Percentiles rank a stretch among this genome's conserved stretches.
phyloP scores from a whole-genome alignment of 2,797 vertebrate genomes.

The Anguilla pacifica region DNA sequence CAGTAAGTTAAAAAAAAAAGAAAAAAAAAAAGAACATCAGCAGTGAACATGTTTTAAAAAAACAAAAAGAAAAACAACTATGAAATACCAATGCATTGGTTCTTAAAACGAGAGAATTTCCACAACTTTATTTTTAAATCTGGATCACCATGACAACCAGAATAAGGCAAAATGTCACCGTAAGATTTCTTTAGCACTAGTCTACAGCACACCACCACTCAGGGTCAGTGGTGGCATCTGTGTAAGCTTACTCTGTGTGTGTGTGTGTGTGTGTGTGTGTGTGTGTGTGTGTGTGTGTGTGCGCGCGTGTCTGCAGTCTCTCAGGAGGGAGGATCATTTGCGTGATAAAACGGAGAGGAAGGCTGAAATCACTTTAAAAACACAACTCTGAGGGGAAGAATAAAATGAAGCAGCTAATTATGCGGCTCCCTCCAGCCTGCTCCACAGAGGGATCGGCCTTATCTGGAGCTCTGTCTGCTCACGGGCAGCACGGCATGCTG shows the following conservation, averaged over 20 bases:
- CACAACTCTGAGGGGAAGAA: neutral
- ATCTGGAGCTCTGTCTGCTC: neutral
- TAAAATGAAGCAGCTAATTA: conserved; percentile 23
- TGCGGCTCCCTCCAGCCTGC: neutral
- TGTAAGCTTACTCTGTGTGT: neutral
- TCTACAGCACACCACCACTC: neutral
- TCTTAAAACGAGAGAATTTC: neutral
- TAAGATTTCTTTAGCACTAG: neutral
- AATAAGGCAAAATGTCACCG: neutral
- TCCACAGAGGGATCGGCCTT: neutral
- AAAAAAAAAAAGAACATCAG: neutral
- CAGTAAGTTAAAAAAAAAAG: too few species aligned
- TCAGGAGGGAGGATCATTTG: neutral
- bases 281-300: neutral
- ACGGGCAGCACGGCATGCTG: neutral
- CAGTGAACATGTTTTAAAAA: neutral
- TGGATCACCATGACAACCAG: conserved; percentile 13
- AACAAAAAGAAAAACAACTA: neutral
- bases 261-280: neutral
- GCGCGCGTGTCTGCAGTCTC: neutral
- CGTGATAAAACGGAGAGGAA: conserved; percentile 1
- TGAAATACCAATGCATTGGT: neutral
- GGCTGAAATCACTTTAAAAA: conserved; percentile 24
- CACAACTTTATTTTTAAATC: neutral
- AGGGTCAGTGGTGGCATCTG: neutral